A percentile compares a stretch with the other conserved stretches of the same genome.
Conservation (phyloP, 2,888 invertebrate genomes). For the Imbricaverruca yamaguchii region DNA sequence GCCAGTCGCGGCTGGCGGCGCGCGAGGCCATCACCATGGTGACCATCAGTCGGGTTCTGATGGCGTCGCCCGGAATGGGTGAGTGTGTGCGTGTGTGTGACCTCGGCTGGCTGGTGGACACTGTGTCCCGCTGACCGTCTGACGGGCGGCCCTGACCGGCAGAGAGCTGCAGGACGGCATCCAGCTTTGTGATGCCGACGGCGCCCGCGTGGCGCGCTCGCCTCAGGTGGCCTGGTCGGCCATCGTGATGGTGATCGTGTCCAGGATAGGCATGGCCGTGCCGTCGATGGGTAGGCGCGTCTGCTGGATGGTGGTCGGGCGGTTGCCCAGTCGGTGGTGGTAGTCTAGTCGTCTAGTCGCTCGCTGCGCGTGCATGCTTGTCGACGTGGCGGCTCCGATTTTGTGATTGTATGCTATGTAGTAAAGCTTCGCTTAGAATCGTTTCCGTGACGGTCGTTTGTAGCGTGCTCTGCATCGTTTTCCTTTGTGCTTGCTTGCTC, state of each 20-base stretch:
- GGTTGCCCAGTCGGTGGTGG: too few species aligned
- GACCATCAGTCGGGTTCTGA: conserved; percentile 74
- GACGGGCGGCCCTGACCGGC: not conserved
- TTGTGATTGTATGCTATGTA: too few species aligned
- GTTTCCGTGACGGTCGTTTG: too few species aligned
- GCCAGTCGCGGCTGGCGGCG: conserved; percentile 53
- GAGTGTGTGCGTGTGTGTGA: conserved; percentile 32
- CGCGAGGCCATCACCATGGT: conserved; percentile 77
- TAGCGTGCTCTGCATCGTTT: too few species aligned
- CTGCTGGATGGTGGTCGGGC: conserved; percentile 33
- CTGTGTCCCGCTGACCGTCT: not conserved
- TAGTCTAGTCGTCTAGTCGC: too few species aligned
- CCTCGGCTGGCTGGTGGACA: too few species aligned
- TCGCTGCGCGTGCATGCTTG: too few species aligned
- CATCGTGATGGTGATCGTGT: conserved; percentile 78
- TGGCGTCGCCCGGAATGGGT: conserved; percentile 97
- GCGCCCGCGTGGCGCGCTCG: conserved; percentile 45
- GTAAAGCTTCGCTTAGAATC: too few species aligned
- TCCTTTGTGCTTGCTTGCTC: too few species aligned
- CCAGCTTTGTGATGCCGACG: conserved; percentile 45
- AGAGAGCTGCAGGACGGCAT: conserved; percentile 35
- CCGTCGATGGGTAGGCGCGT: conserved; percentile 46
- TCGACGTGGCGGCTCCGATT: too few species aligned
- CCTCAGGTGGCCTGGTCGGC: conserved; percentile 58
- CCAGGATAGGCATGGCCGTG: conserved; percentile 82